These are phyloP conservation scores for Micronycteris hirsuta DNA, from an alignment of 2,113 vertebrate species.

Conservation along the genomic window DNA sequence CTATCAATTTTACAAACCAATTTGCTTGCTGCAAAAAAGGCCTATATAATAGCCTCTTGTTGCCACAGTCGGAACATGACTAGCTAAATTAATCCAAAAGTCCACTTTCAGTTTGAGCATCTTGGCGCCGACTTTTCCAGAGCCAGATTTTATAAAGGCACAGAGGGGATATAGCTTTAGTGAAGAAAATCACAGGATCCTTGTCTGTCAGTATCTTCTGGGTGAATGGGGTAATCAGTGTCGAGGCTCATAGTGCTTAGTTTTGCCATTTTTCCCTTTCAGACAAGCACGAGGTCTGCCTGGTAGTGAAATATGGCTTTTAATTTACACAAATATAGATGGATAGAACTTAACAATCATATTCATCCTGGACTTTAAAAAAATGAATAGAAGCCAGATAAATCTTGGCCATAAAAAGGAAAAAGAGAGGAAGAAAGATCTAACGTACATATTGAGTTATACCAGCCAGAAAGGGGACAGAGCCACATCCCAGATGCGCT, in stretches of 20 bases:
- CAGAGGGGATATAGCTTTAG: slow-evolving; percentile 52
- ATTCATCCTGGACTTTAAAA: slow-evolving; percentile 73
- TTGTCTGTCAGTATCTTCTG: slow-evolving; percentile 44
- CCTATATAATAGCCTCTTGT: background rate
- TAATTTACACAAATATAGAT: slow-evolving; percentile 76
- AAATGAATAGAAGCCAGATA: slow-evolving; percentile 81
- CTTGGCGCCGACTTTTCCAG: slow-evolving; percentile 47
- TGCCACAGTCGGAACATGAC: background rate
- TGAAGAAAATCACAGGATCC: slow-evolving; percentile 59
- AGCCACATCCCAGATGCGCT: slow-evolving; percentile 83
- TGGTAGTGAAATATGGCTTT: slow-evolving; percentile 76
- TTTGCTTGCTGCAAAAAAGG: slow-evolving; percentile 17
- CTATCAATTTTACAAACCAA: slow-evolving; percentile 52
- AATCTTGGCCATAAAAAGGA: slow-evolving; percentile 77
- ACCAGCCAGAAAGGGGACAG: slow-evolving; percentile 77
- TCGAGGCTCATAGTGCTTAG: background rate
- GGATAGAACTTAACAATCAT: slow-evolving; percentile 76
- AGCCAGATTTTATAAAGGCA: slow-evolving; percentile 65
- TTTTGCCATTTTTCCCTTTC: slow-evolving; percentile 62
- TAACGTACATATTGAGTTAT: slow-evolving; percentile 81
- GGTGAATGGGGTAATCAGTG: background rate
- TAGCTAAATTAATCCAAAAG: slow-evolving; percentile 24
- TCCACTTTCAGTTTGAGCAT: background rate
- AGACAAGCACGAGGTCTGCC: slow-evolving; percentile 55
- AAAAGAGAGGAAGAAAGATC: slow-evolving; percentile 24